phyloP scores from a whole-genome alignment of 2,797 vertebrate species.

The Melanotaenia parkinsoni region DNA sequence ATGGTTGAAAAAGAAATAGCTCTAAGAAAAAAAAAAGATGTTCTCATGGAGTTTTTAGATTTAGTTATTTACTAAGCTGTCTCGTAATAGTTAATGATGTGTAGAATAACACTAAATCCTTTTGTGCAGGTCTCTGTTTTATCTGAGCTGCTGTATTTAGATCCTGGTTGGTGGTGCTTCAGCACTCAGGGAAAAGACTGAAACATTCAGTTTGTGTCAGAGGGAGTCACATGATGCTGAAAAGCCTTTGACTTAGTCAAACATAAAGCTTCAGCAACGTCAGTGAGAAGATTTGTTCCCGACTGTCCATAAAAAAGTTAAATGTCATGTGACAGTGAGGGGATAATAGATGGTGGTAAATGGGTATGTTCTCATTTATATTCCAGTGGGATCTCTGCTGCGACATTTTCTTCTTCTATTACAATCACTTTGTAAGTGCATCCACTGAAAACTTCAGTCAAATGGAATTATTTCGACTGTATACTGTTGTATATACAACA shows the following conservation, averaged over 20 bases:
- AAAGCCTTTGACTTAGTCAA: conserved; percentile 29
- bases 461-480: conserved; percentile 21
- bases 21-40: not conserved
- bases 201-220: conserved; percentile 42
- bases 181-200: conserved; percentile 7
- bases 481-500: not conserved
- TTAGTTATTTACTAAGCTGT: not conserved
- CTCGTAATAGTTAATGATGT: not conserved
- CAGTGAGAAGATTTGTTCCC: conserved; percentile 32
- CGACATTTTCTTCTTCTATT: conserved; percentile 46
- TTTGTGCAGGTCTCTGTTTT: not conserved
- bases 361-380: conserved; percentile 28
- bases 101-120: not conserved
- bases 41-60: not conserved
- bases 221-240: conserved; percentile 23
- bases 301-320: conserved; percentile 28
- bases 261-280: conserved; percentile 36
- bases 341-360: conserved; percentile 34
- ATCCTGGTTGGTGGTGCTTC: conserved; percentile 28
- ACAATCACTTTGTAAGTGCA: conserved; percentile 49
- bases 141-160: conserved; percentile 22
- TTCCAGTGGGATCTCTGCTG: conserved; percentile 13
- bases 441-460: conserved; percentile 25
- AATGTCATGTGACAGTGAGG: conserved; percentile 52
- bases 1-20: not conserved